Evolutionary conservation across 1,140 invertebrate species (phyloP).

Genomic region (Pseudomyrmex flavicornis): DNA sequence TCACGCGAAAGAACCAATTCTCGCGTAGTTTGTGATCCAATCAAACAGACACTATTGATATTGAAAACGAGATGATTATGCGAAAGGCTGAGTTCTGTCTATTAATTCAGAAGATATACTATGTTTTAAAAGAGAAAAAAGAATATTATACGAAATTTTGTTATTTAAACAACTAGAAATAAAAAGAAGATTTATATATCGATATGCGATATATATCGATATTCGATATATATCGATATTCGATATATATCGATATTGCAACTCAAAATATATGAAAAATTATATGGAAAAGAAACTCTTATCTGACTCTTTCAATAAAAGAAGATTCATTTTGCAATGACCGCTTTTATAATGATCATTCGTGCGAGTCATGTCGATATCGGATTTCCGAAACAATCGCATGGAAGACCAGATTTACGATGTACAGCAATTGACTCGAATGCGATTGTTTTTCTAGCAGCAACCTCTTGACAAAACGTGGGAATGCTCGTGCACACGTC

Average conservation of each 20-base stretch:
- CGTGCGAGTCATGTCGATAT: constrained; percentile 46
- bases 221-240: too few species aligned
- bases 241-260: too few species aligned
- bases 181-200: too few species aligned
- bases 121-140: not conserved
- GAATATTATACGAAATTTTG: not conserved
- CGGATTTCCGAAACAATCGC: constrained; percentile 67
- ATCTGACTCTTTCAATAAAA: constrained; percentile 17
- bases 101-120: not conserved
- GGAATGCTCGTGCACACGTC: constrained; percentile 75
- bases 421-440: constrained; percentile 34
- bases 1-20: constrained; percentile 51
- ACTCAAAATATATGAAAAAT: not conserved
- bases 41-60: constrained; percentile 5
- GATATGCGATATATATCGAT: too few species aligned
- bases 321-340: constrained; percentile 48
- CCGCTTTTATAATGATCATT: constrained; percentile 8
- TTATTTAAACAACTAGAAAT: not conserved
- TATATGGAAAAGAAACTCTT: not conserved
- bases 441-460: constrained; percentile 76
- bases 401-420: constrained; percentile 68
- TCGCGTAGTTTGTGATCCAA: constrained; percentile 29
- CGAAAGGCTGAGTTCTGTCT: not conserved
- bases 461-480: constrained; percentile 78
- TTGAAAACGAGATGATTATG: constrained; percentile 32